Percentiles rank a stretch among this genome's conserved stretches.
phyloP scores from a whole-genome alignment of 1,140 invertebrate species.

The Aphis gossypii region DNA sequence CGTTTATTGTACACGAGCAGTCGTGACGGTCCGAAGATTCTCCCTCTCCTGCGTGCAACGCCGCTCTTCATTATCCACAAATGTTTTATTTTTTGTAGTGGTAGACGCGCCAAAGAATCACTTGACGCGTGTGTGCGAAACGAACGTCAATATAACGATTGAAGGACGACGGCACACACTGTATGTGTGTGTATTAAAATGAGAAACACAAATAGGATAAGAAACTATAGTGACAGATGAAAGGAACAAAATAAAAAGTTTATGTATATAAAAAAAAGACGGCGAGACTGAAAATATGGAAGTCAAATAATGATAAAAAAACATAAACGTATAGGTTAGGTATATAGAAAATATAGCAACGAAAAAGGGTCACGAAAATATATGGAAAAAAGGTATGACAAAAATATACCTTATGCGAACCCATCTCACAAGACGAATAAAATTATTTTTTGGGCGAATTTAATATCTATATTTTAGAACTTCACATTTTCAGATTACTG shows the following conservation, averaged over 20 bases:
- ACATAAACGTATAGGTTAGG: background rate
- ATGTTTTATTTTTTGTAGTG: background rate
- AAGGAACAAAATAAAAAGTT: background rate
- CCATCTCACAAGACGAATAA: background rate
- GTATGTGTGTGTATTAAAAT: background rate
- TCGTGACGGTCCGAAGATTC: background rate
- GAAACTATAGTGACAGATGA: constrained; percentile 18
- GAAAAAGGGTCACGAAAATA: background rate
- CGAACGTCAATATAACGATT: background rate
- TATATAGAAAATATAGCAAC: background rate
- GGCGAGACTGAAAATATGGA: background rate
- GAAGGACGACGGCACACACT: background rate
- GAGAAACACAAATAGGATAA: constrained; percentile 5
- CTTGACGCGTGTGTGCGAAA: background rate
- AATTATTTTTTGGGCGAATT: background rate
- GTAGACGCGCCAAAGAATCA: background rate
- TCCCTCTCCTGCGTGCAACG: background rate
- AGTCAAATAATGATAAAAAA: constrained; percentile 20
- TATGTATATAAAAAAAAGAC: background rate
- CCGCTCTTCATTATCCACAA: background rate
- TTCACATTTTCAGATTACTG: background rate
- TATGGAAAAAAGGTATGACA: background rate
- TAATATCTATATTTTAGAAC: background rate
- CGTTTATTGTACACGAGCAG: background rate
- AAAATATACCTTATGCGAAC: background rate